Base-by-base conservation (phyloP, 2,797 vertebrate species). In the Sebastiscus tertius region DNA sequence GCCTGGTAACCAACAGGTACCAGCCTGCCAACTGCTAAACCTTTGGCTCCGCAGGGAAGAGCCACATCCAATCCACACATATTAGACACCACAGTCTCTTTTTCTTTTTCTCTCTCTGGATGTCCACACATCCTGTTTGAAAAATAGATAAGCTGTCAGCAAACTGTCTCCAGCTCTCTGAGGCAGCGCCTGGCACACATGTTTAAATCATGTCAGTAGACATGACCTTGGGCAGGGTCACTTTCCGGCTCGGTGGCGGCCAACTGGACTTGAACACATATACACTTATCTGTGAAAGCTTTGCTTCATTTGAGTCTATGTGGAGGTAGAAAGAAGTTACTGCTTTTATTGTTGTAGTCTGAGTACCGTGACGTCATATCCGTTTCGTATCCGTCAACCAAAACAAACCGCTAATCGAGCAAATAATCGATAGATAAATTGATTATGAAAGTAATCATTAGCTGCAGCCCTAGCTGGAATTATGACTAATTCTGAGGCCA, bases 71-170 rank as follows among this genome's bases (percentile, higher is more conserved):
- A 74, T 87, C 75, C 63, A 55, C 72, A 83, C 70, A 72, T 34
- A 29, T 83, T 67, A 75, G 42, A 78, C 61, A 8, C 70, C 55
- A 54, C 36, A 22, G 22, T 59, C 74, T 70, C 55, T 70, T 34
- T 24, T 81, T 68, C 56, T 61, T 8, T 60, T 22, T 49, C n/a
- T 63, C 61, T 24, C 54, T 26, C 64, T 36, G 56, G 63, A 80
- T 63, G 77, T 79, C 79, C 83, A 69, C 83, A 77, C 71, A 26
- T 79, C 74, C 84, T 14, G 76, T 86, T 87, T 95, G 85, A 93
- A 94, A 94, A 90, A 95, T 93, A 92, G 86, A 95, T 92, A 83
- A 94, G 88, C 92, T 89, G 88, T 94, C 92, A 90, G 87, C 65
- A 4, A 82, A 62, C 14, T 26, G 85, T 90, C 88, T 91, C 67